Percentiles rank a stretch among this genome's conserved stretches.
Conservation (phyloP, 2,797 vertebrate species). For the Epinephelus awoara region DNA sequence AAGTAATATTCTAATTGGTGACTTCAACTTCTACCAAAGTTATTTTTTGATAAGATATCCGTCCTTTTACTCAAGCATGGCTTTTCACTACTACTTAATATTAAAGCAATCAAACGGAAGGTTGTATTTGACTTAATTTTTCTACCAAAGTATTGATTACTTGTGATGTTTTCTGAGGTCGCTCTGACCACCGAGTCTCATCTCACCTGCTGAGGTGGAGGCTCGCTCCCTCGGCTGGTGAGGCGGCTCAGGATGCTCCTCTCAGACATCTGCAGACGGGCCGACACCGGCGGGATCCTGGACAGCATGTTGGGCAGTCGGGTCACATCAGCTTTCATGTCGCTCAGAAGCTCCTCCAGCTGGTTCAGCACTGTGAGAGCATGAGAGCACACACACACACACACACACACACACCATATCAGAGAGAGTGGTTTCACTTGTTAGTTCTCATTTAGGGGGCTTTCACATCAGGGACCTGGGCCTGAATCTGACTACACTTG, state of each 20-base stretch:
- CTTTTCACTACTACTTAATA: too few species aligned
- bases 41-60: too few species aligned
- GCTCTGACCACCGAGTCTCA: neutral
- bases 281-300: constrained; percentile 95
- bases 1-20: too few species aligned
- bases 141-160: too few species aligned
- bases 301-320: constrained; percentile 98
- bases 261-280: constrained; percentile 98
- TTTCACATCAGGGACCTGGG: too few species aligned
- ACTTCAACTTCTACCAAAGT: too few species aligned
- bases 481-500: too few species aligned
- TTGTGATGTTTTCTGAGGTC: neutral
- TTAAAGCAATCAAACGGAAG: neutral
- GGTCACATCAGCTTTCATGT: constrained; percentile 99
- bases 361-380: constrained; percentile 94
- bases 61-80: too few species aligned
- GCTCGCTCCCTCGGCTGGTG: constrained; percentile 93
- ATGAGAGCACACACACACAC: neutral
- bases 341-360: constrained; percentile 96
- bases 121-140: neutral
- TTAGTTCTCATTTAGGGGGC: neutral
- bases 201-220: constrained; percentile 91
- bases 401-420: neutral
- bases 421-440: neutral
- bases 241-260: constrained; percentile 97